phyloP scores from a whole-genome alignment of 2,113 vertebrate species.

The Cygnus buccinator region DNA sequence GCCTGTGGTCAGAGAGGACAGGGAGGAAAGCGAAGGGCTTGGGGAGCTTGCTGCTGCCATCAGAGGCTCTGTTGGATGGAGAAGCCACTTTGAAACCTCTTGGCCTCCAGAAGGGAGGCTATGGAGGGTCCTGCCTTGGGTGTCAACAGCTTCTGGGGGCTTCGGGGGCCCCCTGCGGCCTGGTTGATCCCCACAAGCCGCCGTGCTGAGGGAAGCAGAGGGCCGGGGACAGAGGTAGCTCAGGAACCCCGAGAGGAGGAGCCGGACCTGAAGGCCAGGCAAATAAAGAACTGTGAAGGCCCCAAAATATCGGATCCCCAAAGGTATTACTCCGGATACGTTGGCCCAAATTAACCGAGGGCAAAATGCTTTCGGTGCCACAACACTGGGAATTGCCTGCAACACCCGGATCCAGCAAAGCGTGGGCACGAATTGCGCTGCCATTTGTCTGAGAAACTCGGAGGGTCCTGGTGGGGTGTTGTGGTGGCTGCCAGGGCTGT shows the following conservation, averaged over 20 bases:
- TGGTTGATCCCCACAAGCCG: no score
- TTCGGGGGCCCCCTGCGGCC: no score
- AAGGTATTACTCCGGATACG: background rate
- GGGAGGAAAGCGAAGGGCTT: no score
- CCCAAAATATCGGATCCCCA: background rate
- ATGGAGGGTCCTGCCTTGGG: no score
- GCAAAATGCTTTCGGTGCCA: background rate
- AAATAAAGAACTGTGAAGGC: background rate
- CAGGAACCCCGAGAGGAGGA: background rate
- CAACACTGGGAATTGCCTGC: fast-evolving
- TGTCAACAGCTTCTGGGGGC: no score
- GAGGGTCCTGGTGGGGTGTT: background rate
- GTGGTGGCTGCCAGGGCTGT: background rate
- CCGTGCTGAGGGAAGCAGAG: no score
- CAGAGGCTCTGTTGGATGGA: no score
- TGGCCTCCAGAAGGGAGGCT: no score
- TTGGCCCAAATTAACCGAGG: background rate
- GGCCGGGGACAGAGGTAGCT: background rate
- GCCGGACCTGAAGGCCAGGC: background rate
- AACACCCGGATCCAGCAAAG: background rate
- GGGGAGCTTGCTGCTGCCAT: no score
- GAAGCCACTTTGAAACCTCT: no score
- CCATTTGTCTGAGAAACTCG: background rate
- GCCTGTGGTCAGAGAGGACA: background rate
- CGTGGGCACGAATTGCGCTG: fast-evolving